Percentiles rank a stretch among this genome's conserved stretches.
Evolutionary conservation across 2,113 vertebrate species (phyloP).

Genomic region (Chaetorhynchus papuensis): DNA sequence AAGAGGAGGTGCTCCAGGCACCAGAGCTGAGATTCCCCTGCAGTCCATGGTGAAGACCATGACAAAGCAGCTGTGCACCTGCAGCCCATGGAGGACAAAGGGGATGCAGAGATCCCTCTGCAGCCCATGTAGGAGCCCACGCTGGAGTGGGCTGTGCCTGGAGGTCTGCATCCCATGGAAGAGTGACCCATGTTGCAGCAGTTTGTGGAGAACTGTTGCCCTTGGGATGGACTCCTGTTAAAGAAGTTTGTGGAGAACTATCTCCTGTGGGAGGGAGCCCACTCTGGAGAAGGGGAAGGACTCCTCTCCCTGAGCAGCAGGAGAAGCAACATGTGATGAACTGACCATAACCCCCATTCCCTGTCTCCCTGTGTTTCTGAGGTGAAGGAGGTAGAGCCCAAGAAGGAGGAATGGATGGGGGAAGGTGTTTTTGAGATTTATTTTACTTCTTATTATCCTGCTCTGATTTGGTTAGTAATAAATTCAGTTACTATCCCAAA

Average conservation of each 20-base stretch:
- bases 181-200: background rate
- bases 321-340: background rate
- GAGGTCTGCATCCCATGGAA: background rate
- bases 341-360: background rate
- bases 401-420: background rate
- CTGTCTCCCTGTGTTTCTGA: background rate
- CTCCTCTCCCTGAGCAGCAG: background rate
- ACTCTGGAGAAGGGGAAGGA: background rate
- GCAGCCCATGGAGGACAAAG: background rate
- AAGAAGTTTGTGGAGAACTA: background rate
- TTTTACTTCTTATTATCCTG: background rate
- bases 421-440: background rate
- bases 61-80: background rate
- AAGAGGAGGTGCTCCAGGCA: background rate
- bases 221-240: background rate
- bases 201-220: background rate
- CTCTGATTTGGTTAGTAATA: background rate
- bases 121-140: accelerated
- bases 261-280: background rate
- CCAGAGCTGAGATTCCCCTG: background rate
- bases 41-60: background rate
- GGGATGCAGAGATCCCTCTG: background rate
- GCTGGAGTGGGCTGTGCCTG: background rate
- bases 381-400: background rate
- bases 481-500: background rate